Conservation (phyloP, 2,888 invertebrate species). For the Meteorus colon region DNA sequence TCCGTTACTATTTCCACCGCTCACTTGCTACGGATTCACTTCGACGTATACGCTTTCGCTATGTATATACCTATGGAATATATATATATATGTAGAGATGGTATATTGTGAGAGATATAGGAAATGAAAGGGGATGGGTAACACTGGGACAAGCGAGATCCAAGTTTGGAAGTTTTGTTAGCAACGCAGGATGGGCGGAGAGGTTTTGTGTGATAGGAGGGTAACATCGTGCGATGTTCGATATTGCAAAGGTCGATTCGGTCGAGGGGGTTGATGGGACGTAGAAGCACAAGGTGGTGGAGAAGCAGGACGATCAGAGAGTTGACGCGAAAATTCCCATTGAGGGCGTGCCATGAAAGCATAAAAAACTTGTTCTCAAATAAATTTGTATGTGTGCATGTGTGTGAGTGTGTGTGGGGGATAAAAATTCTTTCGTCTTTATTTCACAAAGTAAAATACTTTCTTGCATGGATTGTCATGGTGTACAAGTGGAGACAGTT, state of each 20-base stretch:
- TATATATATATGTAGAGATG: neutral
- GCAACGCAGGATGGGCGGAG: constrained; percentile 6
- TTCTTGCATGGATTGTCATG: no score
- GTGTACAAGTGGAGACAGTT: neutral
- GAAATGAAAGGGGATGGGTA: constrained; percentile 1
- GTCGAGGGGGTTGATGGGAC: neutral
- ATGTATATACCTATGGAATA: neutral
- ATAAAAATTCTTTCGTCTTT: neutral
- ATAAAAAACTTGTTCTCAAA: neutral
- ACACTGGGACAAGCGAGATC: constrained; percentile 12
- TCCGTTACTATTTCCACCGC: neutral
- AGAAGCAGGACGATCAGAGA: neutral
- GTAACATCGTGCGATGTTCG: constrained; percentile 13
- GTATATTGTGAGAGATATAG: neutral
- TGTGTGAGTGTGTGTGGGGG: neutral
- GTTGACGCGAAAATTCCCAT: constrained; percentile 9
- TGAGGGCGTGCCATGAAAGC: constrained; percentile 10
- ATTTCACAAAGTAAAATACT: neutral
- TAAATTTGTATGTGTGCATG: neutral
- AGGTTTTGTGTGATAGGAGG: constrained; percentile 8
- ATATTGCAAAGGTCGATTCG: constrained; percentile 10
- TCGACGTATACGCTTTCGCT: constrained; percentile 1
- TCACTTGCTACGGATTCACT: constrained; percentile 11
- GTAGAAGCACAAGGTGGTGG: neutral
- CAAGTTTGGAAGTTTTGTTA: constrained; percentile 16